Evolutionary conservation across 2,888 invertebrate species (phyloP), one percentile per base, ranked within the genome.

Genomic region (Cephus pygmeus): DNA sequence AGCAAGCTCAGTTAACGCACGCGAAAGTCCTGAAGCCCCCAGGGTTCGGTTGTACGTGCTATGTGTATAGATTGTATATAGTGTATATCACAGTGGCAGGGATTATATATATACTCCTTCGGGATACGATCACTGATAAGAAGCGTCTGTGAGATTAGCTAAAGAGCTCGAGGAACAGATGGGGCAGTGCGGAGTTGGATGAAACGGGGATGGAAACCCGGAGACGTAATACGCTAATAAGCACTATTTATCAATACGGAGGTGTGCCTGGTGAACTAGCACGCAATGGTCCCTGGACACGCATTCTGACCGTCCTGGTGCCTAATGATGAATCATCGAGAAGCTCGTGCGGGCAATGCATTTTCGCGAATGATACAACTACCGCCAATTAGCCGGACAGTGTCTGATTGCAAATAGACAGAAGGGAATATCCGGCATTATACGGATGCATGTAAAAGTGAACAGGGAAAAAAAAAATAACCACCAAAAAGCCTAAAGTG

Each of bases 181-280:
- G 23, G 23, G 56, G 23, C 23, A 15, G 40, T 56, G 6, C 9
- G 23, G 23, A 23, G 9, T 23, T 56, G 56, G 56, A 71, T 23
- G 31, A 33, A 71, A 31, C 9, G 31, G 12, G 71, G 35, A 33
- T 33, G 33, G 35, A 34, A 74, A 34, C 34, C 34, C 9, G 3
- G 31, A 73, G 73, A 30, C 36, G 73, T 77, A 76, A 79, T 74
- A 74, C 79, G 76, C 76, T 79, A 79, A 79, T 76, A 79, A 79
- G 79, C 76, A 40, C 78, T 76, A 76, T 79, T 79, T 79, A 79
- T 79, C 79, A 76, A 79, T 79, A 79, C 69, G 34, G 69, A 79
- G 79, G 79, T 79, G 79, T 79, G 79, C 69, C 79, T 34, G 69
- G 69, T 40, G 79, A 73, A 69, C 68, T 40, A 36, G 79, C 79